Conservation (phyloP, 2,888 invertebrate species). For the Octonoba sinensis region DNA sequence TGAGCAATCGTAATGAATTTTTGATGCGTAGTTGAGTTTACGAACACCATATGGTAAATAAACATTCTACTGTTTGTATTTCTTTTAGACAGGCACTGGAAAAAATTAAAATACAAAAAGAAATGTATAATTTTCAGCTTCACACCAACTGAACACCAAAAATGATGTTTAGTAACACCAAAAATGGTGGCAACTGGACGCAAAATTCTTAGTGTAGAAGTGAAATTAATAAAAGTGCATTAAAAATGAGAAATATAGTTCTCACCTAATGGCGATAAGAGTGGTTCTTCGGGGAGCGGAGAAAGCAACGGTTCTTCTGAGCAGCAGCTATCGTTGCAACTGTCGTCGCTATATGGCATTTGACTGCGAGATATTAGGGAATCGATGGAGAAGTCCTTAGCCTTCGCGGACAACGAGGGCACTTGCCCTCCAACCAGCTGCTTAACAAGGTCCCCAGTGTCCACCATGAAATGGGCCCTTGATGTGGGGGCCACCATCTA, state of each 20-base stretch:
- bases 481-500: slow-evolving; percentile 27
- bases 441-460: slow-evolving; percentile 35
- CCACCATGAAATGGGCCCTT: slow-evolving; percentile 46
- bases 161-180: no score
- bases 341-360: slow-evolving; percentile 52
- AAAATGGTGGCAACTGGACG: no score
- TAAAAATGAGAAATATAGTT: not conserved
- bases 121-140: no score
- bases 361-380: slow-evolving; percentile 58
- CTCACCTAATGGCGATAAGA: slow-evolving; percentile 56
- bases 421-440: slow-evolving; percentile 13
- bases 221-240: no score
- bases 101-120: no score
- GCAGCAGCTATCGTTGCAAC: slow-evolving; percentile 58
- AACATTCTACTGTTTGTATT: no score
- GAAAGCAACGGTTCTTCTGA: slow-evolving; percentile 25
- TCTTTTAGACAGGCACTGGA: no score
- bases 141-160: no score
- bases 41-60: no score
- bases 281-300: slow-evolving; percentile 20
- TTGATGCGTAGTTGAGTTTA: no score
- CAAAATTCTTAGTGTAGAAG: no score
- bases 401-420: slow-evolving; percentile 48
- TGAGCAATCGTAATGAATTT: no score
- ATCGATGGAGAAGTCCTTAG: slow-evolving; percentile 64